Conservation (phyloP, 2,888 invertebrate genomes). For the Macrophya alboannulata region DNA sequence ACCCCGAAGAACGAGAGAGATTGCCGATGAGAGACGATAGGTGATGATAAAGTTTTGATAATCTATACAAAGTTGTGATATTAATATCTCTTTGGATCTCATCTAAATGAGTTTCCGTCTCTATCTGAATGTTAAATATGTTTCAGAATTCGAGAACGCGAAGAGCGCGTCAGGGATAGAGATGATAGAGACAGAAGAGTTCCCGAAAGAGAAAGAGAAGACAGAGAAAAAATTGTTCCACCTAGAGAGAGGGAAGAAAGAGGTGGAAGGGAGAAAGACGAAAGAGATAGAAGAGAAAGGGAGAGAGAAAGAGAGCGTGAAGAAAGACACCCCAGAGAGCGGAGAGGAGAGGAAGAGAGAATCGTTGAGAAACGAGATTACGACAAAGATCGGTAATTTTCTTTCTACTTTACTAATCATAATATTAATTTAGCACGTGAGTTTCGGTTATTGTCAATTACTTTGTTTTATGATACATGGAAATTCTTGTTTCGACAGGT, state of each 20-base stretch:
- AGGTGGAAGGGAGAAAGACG: constrained; percentile 72
- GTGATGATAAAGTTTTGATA: constrained; percentile 62
- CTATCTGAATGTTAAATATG: constrained; percentile 6
- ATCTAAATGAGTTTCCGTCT: neutral
- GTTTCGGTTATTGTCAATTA: neutral
- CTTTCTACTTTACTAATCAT: neutral
- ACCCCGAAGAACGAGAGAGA: constrained; percentile 74
- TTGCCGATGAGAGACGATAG: constrained; percentile 72
- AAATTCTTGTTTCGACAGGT: constrained; percentile 65
- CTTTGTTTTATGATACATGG: neutral
- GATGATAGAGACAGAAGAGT: constrained; percentile 68
- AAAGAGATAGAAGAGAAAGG: constrained; percentile 73
- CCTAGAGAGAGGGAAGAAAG: constrained; percentile 76
- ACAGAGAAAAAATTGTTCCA: constrained; percentile 75
- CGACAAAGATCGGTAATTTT: constrained; percentile 74
- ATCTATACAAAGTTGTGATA: neutral
- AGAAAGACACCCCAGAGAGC: constrained; percentile 74
- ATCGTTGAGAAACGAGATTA: constrained; percentile 73
- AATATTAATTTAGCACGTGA: neutral
- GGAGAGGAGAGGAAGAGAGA: constrained; percentile 73
- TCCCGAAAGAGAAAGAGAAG: constrained; percentile 75
- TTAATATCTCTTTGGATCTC: constrained; percentile 27
- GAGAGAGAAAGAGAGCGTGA: constrained; percentile 75
- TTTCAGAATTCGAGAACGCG: constrained; percentile 70
- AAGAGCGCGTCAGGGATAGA: constrained; percentile 71